phyloP scores from a whole-genome alignment of 2,888 invertebrate genomes.

The Cephus pulcher region DNA sequence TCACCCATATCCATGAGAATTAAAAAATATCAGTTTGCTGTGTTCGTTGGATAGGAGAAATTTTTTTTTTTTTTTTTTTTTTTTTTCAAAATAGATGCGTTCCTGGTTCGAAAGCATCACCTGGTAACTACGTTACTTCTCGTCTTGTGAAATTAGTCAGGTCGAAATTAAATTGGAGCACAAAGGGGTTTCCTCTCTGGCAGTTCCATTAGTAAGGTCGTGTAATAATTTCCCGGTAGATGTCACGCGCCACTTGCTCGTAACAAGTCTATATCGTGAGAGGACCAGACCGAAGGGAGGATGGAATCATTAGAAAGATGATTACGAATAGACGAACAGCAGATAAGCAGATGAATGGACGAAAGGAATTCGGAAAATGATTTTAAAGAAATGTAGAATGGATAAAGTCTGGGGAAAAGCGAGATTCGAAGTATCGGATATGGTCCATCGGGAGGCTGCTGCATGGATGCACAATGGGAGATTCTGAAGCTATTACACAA shows the following conservation, averaged over 20 bases:
- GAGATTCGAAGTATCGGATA: background rate
- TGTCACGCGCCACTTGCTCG: background rate
- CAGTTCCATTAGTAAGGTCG: background rate
- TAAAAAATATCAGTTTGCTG: background rate
- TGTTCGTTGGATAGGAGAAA: background rate
- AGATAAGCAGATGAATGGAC: background rate
- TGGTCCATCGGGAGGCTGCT: too few relatives aligned
- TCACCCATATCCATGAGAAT: background rate
- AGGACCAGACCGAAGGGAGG: background rate
- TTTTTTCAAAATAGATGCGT: background rate
- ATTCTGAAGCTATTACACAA: too few relatives aligned
- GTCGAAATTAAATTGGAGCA: slow-evolving; percentile 1
- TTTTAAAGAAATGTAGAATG: background rate
- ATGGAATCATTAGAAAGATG: background rate
- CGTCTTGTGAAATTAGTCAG: slow-evolving; percentile 1
- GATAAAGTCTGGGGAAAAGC: background rate
- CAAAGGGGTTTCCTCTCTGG: slow-evolving; percentile 1
- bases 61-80: background rate
- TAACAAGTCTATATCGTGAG: background rate
- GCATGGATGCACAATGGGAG: too few relatives aligned
- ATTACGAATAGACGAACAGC: background rate
- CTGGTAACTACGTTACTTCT: background rate
- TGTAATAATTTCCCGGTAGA: background rate
- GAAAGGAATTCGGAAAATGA: background rate
- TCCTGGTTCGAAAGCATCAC: background rate